These are phyloP conservation scores for Tenthredo scrophulariae DNA, from an alignment of 2,888 invertebrate species.

Conservation along the genomic window DNA sequence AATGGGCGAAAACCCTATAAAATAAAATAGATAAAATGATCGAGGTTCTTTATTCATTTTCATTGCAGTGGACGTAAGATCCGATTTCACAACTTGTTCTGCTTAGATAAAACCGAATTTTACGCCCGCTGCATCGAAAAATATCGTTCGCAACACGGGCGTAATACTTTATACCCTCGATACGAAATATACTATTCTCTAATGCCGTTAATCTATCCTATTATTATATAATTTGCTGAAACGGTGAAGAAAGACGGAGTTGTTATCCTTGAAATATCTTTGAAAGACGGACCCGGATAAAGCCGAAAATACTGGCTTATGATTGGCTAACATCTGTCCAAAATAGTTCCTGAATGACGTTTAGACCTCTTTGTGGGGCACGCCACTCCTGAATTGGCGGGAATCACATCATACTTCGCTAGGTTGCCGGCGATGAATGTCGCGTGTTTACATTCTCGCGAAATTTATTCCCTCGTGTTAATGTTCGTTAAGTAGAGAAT, in stretches of 20 bases:
- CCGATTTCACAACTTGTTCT: no score
- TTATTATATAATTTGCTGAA: background rate
- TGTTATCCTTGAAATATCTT: background rate
- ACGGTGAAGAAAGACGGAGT: background rate
- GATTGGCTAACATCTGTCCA: background rate
- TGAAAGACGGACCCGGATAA: background rate
- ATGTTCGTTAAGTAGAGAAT: background rate
- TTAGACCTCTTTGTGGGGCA: background rate
- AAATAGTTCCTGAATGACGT: background rate
- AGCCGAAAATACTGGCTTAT: background rate
- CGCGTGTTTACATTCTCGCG: background rate
- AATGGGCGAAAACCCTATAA: no score
- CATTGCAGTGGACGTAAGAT: no score
- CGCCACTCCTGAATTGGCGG: constrained; percentile 20
- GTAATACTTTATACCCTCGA: no score
- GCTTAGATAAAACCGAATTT: no score
- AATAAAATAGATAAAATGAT: no score
- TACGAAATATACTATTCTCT: no score
- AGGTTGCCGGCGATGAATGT: background rate
- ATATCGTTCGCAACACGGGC: no score
- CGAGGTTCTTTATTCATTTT: no score
- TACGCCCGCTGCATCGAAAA: no score
- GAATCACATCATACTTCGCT: background rate
- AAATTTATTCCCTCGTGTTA: background rate
- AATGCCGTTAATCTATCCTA: no score